These are phyloP conservation scores for Etheostoma spectabile DNA, from an alignment of 2,113 vertebrate species.

Conservation along the genomic window DNA sequence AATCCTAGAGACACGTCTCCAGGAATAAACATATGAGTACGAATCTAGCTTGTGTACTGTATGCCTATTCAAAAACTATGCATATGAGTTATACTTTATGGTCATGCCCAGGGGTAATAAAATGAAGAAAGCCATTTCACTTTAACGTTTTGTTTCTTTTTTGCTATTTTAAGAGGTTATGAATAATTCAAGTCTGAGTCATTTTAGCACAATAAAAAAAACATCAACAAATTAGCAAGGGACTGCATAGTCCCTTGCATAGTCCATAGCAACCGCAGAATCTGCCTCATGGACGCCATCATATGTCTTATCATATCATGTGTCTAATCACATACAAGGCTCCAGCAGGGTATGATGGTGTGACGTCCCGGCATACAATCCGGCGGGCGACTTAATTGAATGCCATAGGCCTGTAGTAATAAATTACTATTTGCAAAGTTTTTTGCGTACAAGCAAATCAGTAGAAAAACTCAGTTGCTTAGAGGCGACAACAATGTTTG, in stretches of 20 bases:
- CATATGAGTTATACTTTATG: constrained; percentile 1
- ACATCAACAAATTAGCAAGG: not conserved
- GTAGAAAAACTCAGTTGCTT: not conserved
- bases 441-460: not conserved
- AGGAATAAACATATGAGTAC: constrained; percentile 45
- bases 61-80: constrained; percentile 40
- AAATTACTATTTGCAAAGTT: not conserved
- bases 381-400: not conserved
- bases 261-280: not conserved
- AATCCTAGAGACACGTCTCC: constrained; percentile 25
- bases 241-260: not conserved
- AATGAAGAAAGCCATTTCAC: constrained; percentile 17
- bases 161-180: constrained; percentile 2
- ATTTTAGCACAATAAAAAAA: not conserved
- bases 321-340: not conserved
- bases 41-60: constrained; percentile 19
- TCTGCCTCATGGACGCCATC: not conserved
- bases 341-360: not conserved
- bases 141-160: constrained; percentile 24
- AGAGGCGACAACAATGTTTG: not conserved
- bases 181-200: not conserved
- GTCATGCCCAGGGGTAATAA: not conserved
- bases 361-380: not conserved
- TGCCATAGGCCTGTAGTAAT: constrained; percentile 3
- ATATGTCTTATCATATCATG: not conserved